A percentile compares a stretch with the other conserved stretches of the same genome.
phyloP scores from a whole-genome alignment of 2,113 vertebrate genomes.

The Amphiprion ocellaris region DNA sequence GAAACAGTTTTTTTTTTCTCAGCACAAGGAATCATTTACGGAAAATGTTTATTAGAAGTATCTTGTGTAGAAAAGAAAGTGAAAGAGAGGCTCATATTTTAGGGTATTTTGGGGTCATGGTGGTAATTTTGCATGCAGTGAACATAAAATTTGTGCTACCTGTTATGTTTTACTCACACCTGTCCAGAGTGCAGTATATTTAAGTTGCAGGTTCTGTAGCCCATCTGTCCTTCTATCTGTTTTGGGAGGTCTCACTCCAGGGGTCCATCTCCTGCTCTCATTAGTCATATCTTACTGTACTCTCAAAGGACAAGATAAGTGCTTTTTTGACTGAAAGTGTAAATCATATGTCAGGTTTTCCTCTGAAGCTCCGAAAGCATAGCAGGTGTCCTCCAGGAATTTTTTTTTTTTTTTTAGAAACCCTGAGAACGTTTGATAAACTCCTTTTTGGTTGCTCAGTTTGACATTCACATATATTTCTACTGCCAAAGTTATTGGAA shows the following conservation, averaged over 20 bases:
- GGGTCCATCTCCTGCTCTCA: conserved; percentile 63
- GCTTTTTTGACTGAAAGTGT: conserved; percentile 43
- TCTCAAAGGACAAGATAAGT: conserved; percentile 42
- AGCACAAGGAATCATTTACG: neutral
- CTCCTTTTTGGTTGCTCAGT: neutral
- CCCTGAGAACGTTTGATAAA: neutral
- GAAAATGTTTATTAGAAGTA: neutral
- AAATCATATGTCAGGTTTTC: conserved; percentile 64
- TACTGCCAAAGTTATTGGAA: neutral
- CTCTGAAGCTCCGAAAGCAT: conserved; percentile 44
- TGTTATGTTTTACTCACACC: conserved; percentile 43
- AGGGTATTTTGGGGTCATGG: neutral
- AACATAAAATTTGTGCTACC: conserved; percentile 18
- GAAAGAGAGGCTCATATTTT: conserved; percentile 20
- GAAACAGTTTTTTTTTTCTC: conserved; percentile 22
- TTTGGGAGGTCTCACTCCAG: conserved; percentile 70
- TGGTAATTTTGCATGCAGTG: neutral
- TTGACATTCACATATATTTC: neutral
- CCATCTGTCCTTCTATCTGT: conserved; percentile 59
- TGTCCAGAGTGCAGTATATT: conserved; percentile 30
- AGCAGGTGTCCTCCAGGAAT: conserved; percentile 46
- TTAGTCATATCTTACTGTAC: conserved; percentile 62
- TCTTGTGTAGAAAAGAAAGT: conserved; percentile 21
- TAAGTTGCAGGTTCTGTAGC: conserved; percentile 53
- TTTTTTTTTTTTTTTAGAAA: neutral